Conservation (phyloP, 2,113 vertebrate species). For the Tragelaphus strepsiceros region DNA sequence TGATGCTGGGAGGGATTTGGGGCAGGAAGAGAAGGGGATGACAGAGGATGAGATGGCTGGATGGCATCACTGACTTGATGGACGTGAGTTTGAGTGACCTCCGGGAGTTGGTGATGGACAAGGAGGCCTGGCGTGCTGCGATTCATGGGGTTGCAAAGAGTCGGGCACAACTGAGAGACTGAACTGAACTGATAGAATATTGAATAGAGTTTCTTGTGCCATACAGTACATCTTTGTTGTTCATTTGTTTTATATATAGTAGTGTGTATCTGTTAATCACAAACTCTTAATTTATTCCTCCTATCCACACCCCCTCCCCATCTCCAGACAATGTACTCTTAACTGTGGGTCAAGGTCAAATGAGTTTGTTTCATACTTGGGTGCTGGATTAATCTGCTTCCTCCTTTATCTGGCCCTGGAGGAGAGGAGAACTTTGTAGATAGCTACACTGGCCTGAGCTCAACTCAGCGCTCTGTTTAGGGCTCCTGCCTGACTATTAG, state of each 20-base stretch:
- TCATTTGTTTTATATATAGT: neutral
- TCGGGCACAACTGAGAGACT: too few species aligned
- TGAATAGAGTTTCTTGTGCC: neutral
- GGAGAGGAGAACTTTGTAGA: neutral
- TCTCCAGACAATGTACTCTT: neutral
- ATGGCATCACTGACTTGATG: rapidly evolving
- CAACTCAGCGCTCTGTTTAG: neutral
- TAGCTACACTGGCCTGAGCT: neutral
- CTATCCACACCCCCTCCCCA: neutral
- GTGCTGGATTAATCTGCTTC: neutral
- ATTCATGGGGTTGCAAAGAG: too few species aligned
- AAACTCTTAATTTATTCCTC: neutral
- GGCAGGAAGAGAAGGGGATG: too few species aligned
- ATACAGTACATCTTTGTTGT: neutral
- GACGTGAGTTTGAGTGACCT: too few species aligned
- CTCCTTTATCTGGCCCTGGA: neutral
- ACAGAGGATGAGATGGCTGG: too few species aligned
- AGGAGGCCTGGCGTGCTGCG: too few species aligned
- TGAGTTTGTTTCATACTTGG: neutral
- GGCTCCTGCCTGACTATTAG: too few species aligned
- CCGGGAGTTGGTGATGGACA: too few species aligned
- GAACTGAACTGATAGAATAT: neutral
- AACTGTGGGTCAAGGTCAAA: neutral
- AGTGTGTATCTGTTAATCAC: neutral
- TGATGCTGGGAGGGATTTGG: too few species aligned